phyloP scores from a whole-genome alignment of 1,140 invertebrate species.

The Megathymus violae region DNA sequence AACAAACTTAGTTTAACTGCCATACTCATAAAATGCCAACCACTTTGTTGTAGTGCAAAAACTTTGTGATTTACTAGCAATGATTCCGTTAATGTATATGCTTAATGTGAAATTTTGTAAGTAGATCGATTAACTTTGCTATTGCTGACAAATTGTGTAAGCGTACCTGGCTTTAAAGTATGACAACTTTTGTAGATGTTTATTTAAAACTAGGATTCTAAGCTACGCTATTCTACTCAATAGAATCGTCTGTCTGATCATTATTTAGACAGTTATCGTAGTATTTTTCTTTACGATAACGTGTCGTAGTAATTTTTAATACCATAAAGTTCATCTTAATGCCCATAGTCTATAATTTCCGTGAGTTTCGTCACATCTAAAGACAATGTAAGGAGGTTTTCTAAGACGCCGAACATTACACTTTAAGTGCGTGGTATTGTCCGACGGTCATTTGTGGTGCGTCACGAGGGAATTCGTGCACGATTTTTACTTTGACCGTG shows the following conservation, averaged over 20 bases:
- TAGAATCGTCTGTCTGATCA: too few relatives aligned
- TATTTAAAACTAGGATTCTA: too few relatives aligned
- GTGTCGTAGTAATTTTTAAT: constrained; percentile 13
- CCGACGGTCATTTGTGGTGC: constrained; percentile 61
- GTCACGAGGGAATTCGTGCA: constrained; percentile 63
- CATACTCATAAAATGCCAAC: constrained; percentile 33
- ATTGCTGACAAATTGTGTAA: constrained; percentile 47
- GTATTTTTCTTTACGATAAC: constrained; percentile 4
- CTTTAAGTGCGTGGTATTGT: constrained; percentile 59
- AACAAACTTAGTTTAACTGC: constrained; percentile 27
- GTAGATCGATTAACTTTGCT: constrained; percentile 67
- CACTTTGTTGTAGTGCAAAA: constrained; percentile 37
- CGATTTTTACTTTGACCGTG: constrained; percentile 62
- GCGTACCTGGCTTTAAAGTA: too few relatives aligned
- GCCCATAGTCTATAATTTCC: constrained; percentile 43
- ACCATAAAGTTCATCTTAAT: constrained; percentile 16
- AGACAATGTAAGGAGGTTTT: constrained; percentile 54
- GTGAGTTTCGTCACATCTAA: constrained; percentile 51
- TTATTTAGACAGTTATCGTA: neutral
- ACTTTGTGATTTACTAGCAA: constrained; percentile 60
- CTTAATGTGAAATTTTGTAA: constrained; percentile 65
- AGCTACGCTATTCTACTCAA: too few relatives aligned
- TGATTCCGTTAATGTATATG: constrained; percentile 66
- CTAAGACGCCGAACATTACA: constrained; percentile 53
- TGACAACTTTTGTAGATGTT: too few relatives aligned